phyloP scores from a whole-genome alignment of 2,113 vertebrate genomes.

The Andinoacara biseriatus region DNA sequence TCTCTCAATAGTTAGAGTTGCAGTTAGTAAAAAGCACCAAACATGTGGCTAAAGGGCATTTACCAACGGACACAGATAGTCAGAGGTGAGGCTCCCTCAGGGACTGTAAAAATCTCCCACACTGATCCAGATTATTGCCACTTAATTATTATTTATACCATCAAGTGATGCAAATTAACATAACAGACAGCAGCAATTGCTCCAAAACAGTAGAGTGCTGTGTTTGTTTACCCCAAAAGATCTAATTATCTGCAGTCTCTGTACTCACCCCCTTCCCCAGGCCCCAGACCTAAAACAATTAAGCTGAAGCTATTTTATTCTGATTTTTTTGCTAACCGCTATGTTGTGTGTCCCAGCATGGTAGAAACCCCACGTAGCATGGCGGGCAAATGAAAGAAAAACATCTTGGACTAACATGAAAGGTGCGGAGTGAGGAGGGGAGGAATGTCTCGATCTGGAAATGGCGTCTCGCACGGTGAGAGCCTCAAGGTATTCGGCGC shows the following conservation, averaged over 20 bases:
- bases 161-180: constrained; percentile 48
- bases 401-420: constrained; percentile 53
- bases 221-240: constrained; percentile 64
- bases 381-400: constrained; percentile 39
- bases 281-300: constrained; percentile 33
- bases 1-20: not conserved
- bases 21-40: not conserved
- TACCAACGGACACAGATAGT: constrained; percentile 15
- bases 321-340: constrained; percentile 12
- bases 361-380: constrained; percentile 9
- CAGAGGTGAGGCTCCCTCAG: constrained; percentile 28
- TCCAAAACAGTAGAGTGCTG: constrained; percentile 39
- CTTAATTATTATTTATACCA: constrained; percentile 62
- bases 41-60: constrained; percentile 17
- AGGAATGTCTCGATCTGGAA: constrained; percentile 41
- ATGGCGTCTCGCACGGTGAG: constrained; percentile 24
- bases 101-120: constrained; percentile 11
- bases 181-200: constrained; percentile 29
- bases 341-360: constrained; percentile 25
- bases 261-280: not conserved
- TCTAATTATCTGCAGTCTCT: constrained; percentile 57
- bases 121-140: constrained; percentile 36
- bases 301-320: constrained; percentile 34
- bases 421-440: constrained; percentile 18
- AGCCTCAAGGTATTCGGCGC: constrained; percentile 55